Evolutionary conservation across 2,113 vertebrate species (phyloP).

Genomic region (Elephantulus edwardii): DNA sequence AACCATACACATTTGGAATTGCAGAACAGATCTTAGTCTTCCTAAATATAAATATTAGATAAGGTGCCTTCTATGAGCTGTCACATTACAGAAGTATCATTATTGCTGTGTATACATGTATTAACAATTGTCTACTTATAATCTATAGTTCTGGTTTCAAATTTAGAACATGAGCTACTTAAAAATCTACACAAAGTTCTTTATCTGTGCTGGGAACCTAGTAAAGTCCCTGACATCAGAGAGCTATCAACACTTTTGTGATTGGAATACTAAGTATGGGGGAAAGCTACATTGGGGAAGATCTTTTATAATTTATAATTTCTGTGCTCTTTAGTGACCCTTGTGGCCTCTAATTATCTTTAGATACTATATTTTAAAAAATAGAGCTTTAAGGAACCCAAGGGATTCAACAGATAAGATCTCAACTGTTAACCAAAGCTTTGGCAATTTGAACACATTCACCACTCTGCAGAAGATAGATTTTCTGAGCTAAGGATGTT

Average conservation of each 20-base stretch:
- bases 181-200: neutral
- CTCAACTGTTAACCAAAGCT: too few species aligned
- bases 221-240: fast-evolving
- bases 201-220: neutral
- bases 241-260: neutral
- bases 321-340: neutral
- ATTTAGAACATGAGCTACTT: neutral
- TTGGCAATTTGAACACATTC: too few species aligned
- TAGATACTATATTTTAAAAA: neutral
- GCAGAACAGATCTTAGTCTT: too few species aligned
- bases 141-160: neutral
- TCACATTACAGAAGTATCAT: neutral
- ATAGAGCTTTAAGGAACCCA: too few species aligned
- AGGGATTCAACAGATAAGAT: too few species aligned
- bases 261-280: neutral
- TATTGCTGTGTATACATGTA: too few species aligned
- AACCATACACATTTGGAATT: too few species aligned
- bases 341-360: neutral
- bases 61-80: neutral
- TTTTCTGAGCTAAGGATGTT: too few species aligned
- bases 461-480: too few species aligned
- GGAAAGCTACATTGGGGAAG: neutral
- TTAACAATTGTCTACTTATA: neutral
- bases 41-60: neutral
- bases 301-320: neutral